Evolutionary conservation across 2,797 vertebrate genomes (phyloP), one percentile per base, ranked within the genome.

Genomic region (Notolepis coatsorum): DNA sequence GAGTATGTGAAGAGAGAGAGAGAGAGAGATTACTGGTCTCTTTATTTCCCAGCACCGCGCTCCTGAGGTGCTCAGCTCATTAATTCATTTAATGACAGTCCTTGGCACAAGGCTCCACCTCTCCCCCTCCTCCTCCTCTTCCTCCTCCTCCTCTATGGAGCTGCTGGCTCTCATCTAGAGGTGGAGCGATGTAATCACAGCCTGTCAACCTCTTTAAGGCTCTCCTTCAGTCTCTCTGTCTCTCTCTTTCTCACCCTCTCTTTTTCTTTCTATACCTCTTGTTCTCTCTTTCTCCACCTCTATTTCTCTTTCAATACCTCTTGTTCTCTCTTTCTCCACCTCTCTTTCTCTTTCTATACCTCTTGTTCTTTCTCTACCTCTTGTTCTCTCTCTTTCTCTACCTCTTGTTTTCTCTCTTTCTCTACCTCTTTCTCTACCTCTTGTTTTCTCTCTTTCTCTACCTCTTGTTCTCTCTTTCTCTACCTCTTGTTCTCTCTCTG

Each of bases 161-260:
- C 51, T 39, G 61, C 63, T 63, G 41, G 65, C 48, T 51, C 63
- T 69, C 54, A 81, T 28, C 46, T 61, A 72, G 50, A 64, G 39
- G 70, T 12, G 54, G 73, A 68, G 31, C n/a, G 37, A 2, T 62
- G 21, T 88, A 81, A 86, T 87, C 78, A 75, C 79, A 75, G 52
- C 77, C 48, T 71, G 50, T 51, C 24, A 31, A 13, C 21, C n/a
- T 81, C 57, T 64, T 43, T 46, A 18, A 25, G 35, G 9, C 41
- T 53, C 47, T 65, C 7, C 68, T 57, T 42, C 23, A 12, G 4
- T 6, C 9, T 1, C 49, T 58, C 50, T 10, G 15, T 47, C 42
- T 52, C 46, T 45, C 24, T 50, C 39, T 13, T 13, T 33, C 27
- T 31, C 28, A 12, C 12, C n/a, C n/a, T 35, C 27, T 51, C 37